Percentiles rank a stretch among this genome's conserved stretches.
These are phyloP conservation scores for Dreissena rostriformis DNA, from an alignment of 1,140 invertebrate species.

Conservation along the genomic window DNA sequence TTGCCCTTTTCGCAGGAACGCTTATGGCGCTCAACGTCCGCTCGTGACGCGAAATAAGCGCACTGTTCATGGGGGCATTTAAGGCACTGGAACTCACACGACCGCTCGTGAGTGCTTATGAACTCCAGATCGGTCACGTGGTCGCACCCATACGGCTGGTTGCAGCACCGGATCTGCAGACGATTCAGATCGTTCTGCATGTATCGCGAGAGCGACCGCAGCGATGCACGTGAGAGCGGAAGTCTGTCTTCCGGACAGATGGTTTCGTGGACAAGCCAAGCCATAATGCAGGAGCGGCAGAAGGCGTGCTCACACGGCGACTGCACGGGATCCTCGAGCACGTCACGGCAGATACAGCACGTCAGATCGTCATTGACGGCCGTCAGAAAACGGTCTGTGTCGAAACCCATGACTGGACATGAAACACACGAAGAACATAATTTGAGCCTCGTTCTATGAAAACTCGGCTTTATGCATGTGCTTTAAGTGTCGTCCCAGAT, in stretches of 20 bases:
- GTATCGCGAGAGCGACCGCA: constrained; percentile 71
- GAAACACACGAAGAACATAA: not conserved
- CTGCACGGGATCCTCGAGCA: constrained; percentile 75
- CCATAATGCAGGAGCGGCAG: constrained; percentile 70
- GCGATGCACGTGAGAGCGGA: constrained; percentile 50
- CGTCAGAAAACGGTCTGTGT: constrained; percentile 71
- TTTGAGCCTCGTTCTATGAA: not conserved
- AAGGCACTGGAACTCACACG: constrained; percentile 62
- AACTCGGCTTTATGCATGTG: too few species aligned
- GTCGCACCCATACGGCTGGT: constrained; percentile 62
- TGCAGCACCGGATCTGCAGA: constrained; percentile 67
- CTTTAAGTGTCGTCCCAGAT: too few species aligned
- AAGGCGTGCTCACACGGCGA: constrained; percentile 76
- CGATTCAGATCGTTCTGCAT: constrained; percentile 75
- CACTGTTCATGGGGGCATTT: constrained; percentile 70
- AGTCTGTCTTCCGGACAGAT: constrained; percentile 74
- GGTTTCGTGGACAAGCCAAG: constrained; percentile 72
- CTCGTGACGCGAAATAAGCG: constrained; percentile 37
- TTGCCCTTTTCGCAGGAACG: constrained; percentile 58
- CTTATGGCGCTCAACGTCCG: constrained; percentile 57
- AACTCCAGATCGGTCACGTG: constrained; percentile 63
- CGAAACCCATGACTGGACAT: too few species aligned
- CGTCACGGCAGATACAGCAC: constrained; percentile 76
- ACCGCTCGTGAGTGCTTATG: constrained; percentile 61
- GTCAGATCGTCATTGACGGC: constrained; percentile 74